Percentiles rank a stretch among this genome's conserved stretches.
Conservation (phyloP, 2,888 invertebrate species). For the Cistogaster globosa region DNA sequence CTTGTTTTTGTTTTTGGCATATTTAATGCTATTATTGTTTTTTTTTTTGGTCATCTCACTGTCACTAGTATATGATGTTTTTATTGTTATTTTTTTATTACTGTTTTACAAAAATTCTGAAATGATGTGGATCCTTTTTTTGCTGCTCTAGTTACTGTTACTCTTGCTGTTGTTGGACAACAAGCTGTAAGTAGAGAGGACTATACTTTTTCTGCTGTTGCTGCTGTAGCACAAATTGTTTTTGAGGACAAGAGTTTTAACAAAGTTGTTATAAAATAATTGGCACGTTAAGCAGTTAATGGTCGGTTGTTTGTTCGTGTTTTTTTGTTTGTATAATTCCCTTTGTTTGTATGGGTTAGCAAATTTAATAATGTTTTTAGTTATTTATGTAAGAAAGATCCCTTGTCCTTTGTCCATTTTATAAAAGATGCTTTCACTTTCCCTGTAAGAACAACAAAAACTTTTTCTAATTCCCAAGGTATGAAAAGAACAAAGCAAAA, state of each 20-base stretch:
- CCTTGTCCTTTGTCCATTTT: constrained; percentile 15
- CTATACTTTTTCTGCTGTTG: constrained; percentile 10
- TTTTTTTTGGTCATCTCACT: constrained; percentile 39
- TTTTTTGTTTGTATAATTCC: not conserved
- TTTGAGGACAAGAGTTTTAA: constrained; percentile 68
- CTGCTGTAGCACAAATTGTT: constrained; percentile 59
- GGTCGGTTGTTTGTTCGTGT: constrained; percentile 28
- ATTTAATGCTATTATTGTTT: constrained; percentile 43
- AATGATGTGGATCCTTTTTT: constrained; percentile 30
- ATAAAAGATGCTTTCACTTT: constrained; percentile 19
- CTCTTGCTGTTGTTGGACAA: not conserved
- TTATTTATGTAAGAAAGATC: constrained; percentile 33
- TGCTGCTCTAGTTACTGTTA: constrained; percentile 23
- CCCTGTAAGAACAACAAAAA: not conserved
- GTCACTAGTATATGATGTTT: constrained; percentile 12
- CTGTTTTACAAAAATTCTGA: constrained; percentile 24
- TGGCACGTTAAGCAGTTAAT: constrained; percentile 72
- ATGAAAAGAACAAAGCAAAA: constrained; percentile 33
- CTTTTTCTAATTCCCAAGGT: constrained; percentile 10
- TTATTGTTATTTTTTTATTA: constrained; percentile 42
- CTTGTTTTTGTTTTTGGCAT: constrained; percentile 25
- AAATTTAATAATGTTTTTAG: constrained; percentile 26
- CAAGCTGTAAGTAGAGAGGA: constrained; percentile 15
- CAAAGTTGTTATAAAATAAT: constrained; percentile 71
- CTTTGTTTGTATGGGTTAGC: not conserved